These are phyloP conservation scores for Vanacampus margaritifer DNA, from an alignment of 2,113 vertebrate genomes.

Conservation along the genomic window DNA sequence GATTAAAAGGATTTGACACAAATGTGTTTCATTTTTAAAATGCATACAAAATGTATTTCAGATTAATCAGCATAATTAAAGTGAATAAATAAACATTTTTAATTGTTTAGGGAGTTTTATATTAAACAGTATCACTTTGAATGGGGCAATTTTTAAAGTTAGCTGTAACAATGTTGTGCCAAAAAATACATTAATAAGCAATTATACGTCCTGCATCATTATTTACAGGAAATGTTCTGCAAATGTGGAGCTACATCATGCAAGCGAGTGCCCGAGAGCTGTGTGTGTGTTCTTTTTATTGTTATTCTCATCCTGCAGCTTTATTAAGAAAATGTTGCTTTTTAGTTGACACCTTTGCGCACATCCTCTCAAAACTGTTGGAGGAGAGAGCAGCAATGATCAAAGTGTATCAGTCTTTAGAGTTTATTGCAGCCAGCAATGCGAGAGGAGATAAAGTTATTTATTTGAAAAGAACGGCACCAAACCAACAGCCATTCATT, in stretches of 20 bases:
- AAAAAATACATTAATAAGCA: slow-evolving; percentile 49
- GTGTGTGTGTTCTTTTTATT: not conserved
- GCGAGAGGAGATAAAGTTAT: slow-evolving; percentile 34
- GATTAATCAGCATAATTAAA: not conserved
- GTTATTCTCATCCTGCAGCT: not conserved
- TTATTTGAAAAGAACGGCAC: not conserved
- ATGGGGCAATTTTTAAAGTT: not conserved
- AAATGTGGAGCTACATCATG: not conserved
- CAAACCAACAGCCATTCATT: not conserved
- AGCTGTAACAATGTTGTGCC: not conserved
- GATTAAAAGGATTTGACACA: not conserved
- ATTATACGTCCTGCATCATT: slow-evolving; percentile 40
- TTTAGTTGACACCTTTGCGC: slow-evolving; percentile 37
- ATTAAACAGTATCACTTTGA: not conserved
- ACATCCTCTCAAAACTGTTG: slow-evolving; percentile 21
- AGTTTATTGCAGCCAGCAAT: not conserved
- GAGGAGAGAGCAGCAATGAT: not conserved
- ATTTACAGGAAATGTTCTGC: slow-evolving; percentile 18
- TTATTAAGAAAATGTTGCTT: slow-evolving; percentile 9
- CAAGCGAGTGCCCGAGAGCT: slow-evolving; percentile 28
- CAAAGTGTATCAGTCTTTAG: not conserved
- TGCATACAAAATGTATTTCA: not conserved
- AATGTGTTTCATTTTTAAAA: not conserved
- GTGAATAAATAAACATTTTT: not conserved
- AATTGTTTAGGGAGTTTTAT: not conserved